These are phyloP conservation scores for Solen grandis DNA, from an alignment of 1,140 invertebrate species.

Conservation along the genomic window DNA sequence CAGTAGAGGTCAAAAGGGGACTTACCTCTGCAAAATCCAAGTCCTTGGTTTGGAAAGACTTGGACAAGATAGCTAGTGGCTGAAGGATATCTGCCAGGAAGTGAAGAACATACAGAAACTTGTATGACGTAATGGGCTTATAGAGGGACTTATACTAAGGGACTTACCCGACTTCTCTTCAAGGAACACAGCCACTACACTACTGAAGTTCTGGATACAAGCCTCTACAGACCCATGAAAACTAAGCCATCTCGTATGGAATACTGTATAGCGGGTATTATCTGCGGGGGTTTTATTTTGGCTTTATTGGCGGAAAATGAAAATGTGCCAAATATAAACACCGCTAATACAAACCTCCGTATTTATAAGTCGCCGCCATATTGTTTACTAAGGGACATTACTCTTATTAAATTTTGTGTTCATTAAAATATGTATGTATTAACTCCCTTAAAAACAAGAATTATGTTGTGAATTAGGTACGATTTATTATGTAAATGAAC, in stretches of 20 bases:
- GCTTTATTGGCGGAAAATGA: too few relatives aligned
- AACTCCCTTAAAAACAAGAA: too few relatives aligned
- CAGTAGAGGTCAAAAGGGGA: background rate
- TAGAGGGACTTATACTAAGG: slow-evolving; percentile 18
- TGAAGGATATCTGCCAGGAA: slow-evolving; percentile 1
- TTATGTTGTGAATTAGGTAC: too few relatives aligned
- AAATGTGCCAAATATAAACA: too few relatives aligned
- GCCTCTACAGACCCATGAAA: slow-evolving; percentile 34
- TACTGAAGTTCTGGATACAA: slow-evolving; percentile 26
- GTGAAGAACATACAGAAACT: slow-evolving; percentile 23
- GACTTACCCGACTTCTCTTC: slow-evolving; percentile 33
- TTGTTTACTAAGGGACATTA: too few relatives aligned
- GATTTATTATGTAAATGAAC: too few relatives aligned
- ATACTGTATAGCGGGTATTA: too few relatives aligned
- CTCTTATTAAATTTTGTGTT: too few relatives aligned
- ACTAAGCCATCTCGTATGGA: slow-evolving; percentile 51
- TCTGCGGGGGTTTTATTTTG: too few relatives aligned
- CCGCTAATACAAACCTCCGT: too few relatives aligned
- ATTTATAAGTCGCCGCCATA: too few relatives aligned
- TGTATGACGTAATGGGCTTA: slow-evolving; percentile 14
- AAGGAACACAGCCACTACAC: slow-evolving; percentile 28
- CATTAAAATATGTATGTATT: too few relatives aligned
- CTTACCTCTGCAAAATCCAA: slow-evolving; percentile 4
- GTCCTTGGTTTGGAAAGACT: background rate
- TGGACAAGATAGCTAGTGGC: slow-evolving; percentile 10